Conservation (phyloP, 2,797 vertebrate species). For the Spinus pinus region DNA sequence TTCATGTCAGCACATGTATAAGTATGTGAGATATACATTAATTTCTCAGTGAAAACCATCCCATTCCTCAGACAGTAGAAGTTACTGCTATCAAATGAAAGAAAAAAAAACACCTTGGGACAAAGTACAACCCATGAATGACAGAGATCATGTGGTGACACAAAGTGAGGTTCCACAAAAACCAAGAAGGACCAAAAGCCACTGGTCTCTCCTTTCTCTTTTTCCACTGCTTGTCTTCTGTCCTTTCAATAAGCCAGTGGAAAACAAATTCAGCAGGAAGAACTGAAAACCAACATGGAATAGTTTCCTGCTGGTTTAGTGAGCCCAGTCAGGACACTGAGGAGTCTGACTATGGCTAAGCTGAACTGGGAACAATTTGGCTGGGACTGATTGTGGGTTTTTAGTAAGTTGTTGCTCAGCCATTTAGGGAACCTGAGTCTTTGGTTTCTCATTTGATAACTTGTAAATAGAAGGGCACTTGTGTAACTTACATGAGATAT, state of each 20-base stretch:
- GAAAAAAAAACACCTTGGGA: background rate
- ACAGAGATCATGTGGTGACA: background rate
- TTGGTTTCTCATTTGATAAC: fast-evolving
- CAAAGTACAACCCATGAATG: background rate
- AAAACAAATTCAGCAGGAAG: background rate
- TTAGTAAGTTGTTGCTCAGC: background rate
- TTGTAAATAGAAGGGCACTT: background rate
- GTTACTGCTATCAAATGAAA: background rate
- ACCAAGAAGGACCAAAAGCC: background rate
- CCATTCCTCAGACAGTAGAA: background rate
- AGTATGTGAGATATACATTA: background rate
- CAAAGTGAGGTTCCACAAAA: background rate
- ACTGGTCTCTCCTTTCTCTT: background rate
- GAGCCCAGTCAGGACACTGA: background rate
- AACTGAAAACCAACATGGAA: background rate
- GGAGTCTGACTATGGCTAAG: background rate
- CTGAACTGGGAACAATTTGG: background rate
- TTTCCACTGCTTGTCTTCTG: background rate
- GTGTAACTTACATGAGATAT: background rate
- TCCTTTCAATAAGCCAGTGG: background rate
- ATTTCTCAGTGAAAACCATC: background rate
- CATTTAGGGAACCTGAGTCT: background rate
- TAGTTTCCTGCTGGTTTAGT: background rate
- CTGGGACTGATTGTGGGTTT: fast-evolving
- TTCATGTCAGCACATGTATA: background rate